Conservation (phyloP, 2,113 vertebrate genomes). For the Platycercus adscitus region DNA sequence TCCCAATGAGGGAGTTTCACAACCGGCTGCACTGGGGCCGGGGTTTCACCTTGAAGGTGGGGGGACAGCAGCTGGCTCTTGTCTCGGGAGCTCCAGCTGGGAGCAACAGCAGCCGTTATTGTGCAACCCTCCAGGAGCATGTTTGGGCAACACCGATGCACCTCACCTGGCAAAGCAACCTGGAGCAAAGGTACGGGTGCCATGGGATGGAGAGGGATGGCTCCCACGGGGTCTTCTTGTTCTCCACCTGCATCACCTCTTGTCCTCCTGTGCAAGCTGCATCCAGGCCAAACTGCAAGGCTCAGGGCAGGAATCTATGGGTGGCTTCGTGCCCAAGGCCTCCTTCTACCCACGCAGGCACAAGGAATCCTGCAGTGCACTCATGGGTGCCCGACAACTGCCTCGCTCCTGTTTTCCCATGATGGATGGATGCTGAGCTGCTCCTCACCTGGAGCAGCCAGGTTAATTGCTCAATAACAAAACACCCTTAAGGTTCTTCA, state of each 20-base stretch:
- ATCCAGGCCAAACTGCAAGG: neutral
- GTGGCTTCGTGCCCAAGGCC: neutral
- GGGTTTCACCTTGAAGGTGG: neutral
- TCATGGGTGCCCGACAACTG: fast-evolving
- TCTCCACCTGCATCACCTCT: neutral
- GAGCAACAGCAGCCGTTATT: neutral
- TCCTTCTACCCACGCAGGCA: fast-evolving
- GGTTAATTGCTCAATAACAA: neutral
- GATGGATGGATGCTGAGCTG: neutral
- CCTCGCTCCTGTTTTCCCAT: neutral
- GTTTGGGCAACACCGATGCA: neutral
- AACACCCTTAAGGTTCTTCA: neutral
- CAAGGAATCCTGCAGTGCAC: neutral
- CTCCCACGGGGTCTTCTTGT: neutral
- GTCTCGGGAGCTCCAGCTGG: fast-evolving
- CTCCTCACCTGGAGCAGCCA: neutral
- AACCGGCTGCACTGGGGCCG: fast-evolving
- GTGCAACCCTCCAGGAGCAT: fast-evolving
- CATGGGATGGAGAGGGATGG: neutral
- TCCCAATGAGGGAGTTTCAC: neutral
- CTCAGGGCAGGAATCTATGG: neutral
- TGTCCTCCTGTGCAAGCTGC: neutral
- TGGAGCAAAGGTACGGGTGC: fast-evolving
- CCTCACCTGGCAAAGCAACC: neutral
- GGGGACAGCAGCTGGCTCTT: neutral